Evolutionary conservation across 2,113 vertebrate genomes (phyloP).

Genomic region (Aplodontia rufa): DNA sequence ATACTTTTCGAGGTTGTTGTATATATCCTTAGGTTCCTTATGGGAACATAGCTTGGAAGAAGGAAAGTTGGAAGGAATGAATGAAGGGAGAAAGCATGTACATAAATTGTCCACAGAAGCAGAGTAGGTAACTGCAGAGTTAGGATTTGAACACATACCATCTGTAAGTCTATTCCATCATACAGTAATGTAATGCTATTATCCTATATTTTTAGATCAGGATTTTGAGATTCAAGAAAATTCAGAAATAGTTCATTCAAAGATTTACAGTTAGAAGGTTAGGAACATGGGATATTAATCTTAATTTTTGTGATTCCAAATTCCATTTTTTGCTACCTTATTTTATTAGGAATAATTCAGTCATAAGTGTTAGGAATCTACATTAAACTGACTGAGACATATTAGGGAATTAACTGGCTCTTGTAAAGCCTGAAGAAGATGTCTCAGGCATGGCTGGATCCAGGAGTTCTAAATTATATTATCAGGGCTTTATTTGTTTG

Average conservation of each 20-base stretch:
- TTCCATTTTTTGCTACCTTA: not conserved
- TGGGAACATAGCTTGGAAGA: not conserved
- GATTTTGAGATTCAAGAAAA: not conserved
- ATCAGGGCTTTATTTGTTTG: not conserved
- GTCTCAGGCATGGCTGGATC: not conserved
- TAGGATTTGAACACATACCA: not conserved
- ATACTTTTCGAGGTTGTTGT: not conserved
- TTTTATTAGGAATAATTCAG: conserved; percentile 1
- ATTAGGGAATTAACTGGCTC: not conserved
- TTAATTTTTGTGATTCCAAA: not conserved
- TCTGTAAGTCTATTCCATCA: not conserved
- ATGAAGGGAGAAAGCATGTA: not conserved
- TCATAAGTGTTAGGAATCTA: not conserved
- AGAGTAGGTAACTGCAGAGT: not conserved
- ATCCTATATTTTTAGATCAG: not conserved
- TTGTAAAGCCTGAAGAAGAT: not conserved
- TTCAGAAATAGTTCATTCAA: not conserved
- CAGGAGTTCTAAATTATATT: not conserved
- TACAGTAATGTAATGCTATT: not conserved
- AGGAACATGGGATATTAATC: not conserved
- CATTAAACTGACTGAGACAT: not conserved
- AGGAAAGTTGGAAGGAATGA: not conserved
- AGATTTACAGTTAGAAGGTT: not conserved
- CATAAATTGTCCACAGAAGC: not conserved
- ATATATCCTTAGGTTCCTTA: not conserved